These are phyloP conservation scores for Acanthococcus lagerstroemiae DNA, from an alignment of 2,888 invertebrate genomes.

Conservation along the genomic window DNA sequence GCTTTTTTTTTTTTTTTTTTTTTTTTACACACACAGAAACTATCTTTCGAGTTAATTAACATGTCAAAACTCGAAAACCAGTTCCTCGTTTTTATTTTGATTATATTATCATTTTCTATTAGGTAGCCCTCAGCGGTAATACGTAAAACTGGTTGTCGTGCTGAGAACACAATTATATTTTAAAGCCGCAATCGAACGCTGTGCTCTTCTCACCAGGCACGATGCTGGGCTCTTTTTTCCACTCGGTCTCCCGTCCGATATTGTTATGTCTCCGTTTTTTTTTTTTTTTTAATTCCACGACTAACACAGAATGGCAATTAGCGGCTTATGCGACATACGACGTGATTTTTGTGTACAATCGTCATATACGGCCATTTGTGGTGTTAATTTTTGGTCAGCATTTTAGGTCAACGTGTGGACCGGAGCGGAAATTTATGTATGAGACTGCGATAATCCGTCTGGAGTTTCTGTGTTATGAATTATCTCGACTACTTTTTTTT, in stretches of 20 bases:
- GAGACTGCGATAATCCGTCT: background rate
- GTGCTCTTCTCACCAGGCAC: background rate
- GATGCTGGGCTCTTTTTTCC: background rate
- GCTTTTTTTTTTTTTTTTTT: background rate
- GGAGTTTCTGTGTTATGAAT: no score
- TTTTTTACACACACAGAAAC: background rate
- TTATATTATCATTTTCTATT: conserved; percentile 30
- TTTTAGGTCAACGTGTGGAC: no score
- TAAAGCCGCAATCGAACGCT: conserved; percentile 19
- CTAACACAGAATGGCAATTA: conserved; percentile 26
- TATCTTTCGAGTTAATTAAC: conserved; percentile 29
- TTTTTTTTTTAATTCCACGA: conserved; percentile 2
- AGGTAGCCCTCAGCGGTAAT: conserved; percentile 27
- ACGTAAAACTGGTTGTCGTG: conserved; percentile 30
- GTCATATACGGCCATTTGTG: background rate
- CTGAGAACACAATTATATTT: conserved; percentile 30
- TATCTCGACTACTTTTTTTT: no score
- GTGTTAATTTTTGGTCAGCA: background rate
- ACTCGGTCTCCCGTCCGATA: background rate
- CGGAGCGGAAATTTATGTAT: background rate
- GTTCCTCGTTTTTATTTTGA: conserved; percentile 26
- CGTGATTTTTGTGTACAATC: background rate
- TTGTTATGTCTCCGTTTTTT: background rate
- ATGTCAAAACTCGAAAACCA: conserved; percentile 22
- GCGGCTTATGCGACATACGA: background rate